Base-by-base conservation (phyloP, 2,797 vertebrate species). In the Pseudochaenichthys georgianus region DNA sequence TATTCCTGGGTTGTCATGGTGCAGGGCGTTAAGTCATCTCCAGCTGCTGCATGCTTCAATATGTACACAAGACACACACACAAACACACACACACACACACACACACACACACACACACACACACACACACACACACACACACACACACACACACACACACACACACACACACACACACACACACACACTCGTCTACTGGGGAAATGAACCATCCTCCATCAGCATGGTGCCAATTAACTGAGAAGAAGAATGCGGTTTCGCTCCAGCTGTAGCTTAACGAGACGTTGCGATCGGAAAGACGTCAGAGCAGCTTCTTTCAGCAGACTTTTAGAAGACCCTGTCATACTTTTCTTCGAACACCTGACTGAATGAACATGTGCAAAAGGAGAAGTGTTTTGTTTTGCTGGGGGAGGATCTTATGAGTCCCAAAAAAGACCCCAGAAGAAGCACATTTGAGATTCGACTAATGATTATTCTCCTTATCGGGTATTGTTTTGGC, bases 191-290 rank as follows among this genome's bases (percentile, higher is more conserved):
- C 46, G 15, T 47, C 15, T 65, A 21, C 50, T 58, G 69, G 57
- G 23, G 85, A 73, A 86, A 76, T 77, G 80, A 87, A 76, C 73
- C 76, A 57, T 62, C 81, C 73, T 90, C 72, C 61, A 63, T 87
- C 86, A 82, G 80, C 81, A 53, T 81, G 87, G 63, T 63, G 87
- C 85, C 85, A 88, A 88, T 90, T 89, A 89, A 83, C 66, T 6
- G 21, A 12, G 31, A 19, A 72, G 46, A 85, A 79, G 70, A 88
- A 85, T 60, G 71, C 67, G 17, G 77, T 80, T 85, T 78, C 73
- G 83, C 70, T 55, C 67, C 70, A 3, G 34, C 55, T n/a, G 70
- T 70, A 81, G 72, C 73, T 83, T 83, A 88, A 88, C 50, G 9
- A 84, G 75, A 31, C 12, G 28, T 61, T 21, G 0, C 52, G 54